Conservation (phyloP, 2,888 invertebrate genomes). For the Drosophila nr. perissopoda region DNA sequence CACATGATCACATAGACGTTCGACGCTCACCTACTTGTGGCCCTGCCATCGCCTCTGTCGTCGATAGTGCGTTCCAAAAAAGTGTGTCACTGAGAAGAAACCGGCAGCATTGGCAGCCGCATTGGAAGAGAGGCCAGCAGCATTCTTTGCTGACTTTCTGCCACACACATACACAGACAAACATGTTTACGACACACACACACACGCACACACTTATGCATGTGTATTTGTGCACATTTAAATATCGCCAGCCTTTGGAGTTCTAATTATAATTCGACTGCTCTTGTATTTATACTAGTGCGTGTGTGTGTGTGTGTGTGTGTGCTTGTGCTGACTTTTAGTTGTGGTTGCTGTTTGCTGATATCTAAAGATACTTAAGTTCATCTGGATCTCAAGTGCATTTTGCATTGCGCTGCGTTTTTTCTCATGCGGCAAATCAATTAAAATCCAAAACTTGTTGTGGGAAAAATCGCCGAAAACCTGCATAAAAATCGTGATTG, state of each 20-base stretch:
- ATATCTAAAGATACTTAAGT: constrained; percentile 69
- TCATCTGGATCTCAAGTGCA: constrained; percentile 78
- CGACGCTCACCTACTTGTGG: constrained; percentile 69
- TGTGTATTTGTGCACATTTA: constrained; percentile 9
- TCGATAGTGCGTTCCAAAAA: constrained; percentile 36
- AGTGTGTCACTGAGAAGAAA: constrained; percentile 70
- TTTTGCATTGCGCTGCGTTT: constrained; percentile 46
- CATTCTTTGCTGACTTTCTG: constrained; percentile 72
- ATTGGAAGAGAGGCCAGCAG: constrained; percentile 56
- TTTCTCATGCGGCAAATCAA: constrained; percentile 76
- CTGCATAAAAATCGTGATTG: constrained; percentile 76
- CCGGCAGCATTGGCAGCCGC: constrained; percentile 38
- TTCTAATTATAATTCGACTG: constrained; percentile 57
- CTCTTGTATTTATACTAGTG: not conserved
- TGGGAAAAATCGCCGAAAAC: constrained; percentile 76
- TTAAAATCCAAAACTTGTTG: constrained; percentile 73
- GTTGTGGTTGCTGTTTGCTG: constrained; percentile 24
- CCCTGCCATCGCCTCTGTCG: constrained; percentile 27
- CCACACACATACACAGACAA: constrained; percentile 12
- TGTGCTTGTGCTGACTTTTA: constrained; percentile 39
- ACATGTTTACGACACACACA: constrained; percentile 9
- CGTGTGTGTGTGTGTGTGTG: not conserved
- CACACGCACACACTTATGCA: not conserved
- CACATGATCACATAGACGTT: constrained; percentile 18
- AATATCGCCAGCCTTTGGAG: constrained; percentile 23